A percentile compares a stretch with the other conserved stretches of the same genome.
phyloP scores from a whole-genome alignment of 2,888 invertebrate species.

The Dermolepida albohirtum region DNA sequence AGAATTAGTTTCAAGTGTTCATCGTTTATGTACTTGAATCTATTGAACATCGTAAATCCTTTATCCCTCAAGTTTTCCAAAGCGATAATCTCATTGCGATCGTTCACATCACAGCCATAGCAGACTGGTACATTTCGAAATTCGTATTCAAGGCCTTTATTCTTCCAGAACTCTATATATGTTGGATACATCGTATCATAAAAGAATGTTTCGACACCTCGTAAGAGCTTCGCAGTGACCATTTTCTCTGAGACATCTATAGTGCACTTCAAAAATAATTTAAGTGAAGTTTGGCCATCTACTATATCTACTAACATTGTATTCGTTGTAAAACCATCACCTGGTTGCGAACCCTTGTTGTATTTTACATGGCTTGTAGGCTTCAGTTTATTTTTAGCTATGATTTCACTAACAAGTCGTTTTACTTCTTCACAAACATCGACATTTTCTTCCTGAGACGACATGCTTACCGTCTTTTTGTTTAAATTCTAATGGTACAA shows the following conservation, averaged over 20 bases:
- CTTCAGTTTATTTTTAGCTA: neutral
- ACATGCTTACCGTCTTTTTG: too few species aligned
- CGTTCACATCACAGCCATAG: conserved; percentile 29
- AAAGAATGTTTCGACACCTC: conserved; percentile 25
- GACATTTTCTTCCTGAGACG: too few species aligned
- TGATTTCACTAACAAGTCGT: conserved; percentile 10
- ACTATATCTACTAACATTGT: conserved; percentile 13
- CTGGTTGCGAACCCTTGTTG: conserved; percentile 17
- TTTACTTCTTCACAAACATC: neutral
- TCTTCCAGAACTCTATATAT: conserved; percentile 26
- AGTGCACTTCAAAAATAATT: conserved; percentile 31
- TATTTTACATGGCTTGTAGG: neutral
- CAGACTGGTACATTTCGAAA: conserved; percentile 41
- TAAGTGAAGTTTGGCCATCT: conserved; percentile 12
- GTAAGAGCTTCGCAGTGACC: neutral
- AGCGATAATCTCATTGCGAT: conserved; percentile 49
- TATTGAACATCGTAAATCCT: conserved; percentile 54
- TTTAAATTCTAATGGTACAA: too few species aligned
- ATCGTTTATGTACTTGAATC: conserved; percentile 53
- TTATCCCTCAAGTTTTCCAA: conserved; percentile 53
- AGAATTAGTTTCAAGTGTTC: conserved; percentile 54
- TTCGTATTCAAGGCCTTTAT: conserved; percentile 2
- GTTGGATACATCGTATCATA: conserved; percentile 32
- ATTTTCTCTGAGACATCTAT: neutral
- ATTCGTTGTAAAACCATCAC: conserved; percentile 35